Evolutionary conservation across 1,140 invertebrate genomes (phyloP), one percentile per base, ranked within the genome.

Genomic region (Drusus annulatus): DNA sequence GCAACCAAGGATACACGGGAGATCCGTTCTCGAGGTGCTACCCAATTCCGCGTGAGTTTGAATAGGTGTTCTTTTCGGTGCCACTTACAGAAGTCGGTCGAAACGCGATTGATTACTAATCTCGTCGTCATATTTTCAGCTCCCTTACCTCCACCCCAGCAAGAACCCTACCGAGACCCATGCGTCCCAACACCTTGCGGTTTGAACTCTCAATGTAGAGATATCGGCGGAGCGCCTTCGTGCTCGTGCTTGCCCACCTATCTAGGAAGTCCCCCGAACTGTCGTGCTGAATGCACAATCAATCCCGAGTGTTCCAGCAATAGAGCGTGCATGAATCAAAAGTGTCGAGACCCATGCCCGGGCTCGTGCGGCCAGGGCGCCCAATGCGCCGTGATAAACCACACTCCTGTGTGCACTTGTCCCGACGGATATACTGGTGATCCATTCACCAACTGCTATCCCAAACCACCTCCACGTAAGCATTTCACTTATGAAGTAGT

Each of bases 151-250:
- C 79, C 81, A 68, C 82, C 84, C 76, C 63, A 79, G 76, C 17
- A 79, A 63, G 81, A 84, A 75, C 76, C 84, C 21, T 84, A 87
- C 58, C 85, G 88, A 83, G 91, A 95, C 87, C 94, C 94, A 51
- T 96, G 94, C 86, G 87, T 93, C 13, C 94, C 94, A 51, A 93
- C 93, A 51, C 94, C 94, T 19, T 96, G 94, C 86, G 94, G 94
- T 5, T 89, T 92, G 19, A 91, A 94, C 84, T 91, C 93, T 5
- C 89, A 94, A 84, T 96, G 95, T 85, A 90, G 91, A 81, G 87
- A 92, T 78, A 87, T 91, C 58, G 91, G 92, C 68, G 91, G 91
- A 75, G 88, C 91, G 71, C 91, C 93, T 0, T 92, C 93, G 0
- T 96, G 94, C 84, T 91, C 92, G 23, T 96, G 94, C 84, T 87